Conservation (phyloP, 1,140 invertebrate species). For the Nasonia longicornis region DNA sequence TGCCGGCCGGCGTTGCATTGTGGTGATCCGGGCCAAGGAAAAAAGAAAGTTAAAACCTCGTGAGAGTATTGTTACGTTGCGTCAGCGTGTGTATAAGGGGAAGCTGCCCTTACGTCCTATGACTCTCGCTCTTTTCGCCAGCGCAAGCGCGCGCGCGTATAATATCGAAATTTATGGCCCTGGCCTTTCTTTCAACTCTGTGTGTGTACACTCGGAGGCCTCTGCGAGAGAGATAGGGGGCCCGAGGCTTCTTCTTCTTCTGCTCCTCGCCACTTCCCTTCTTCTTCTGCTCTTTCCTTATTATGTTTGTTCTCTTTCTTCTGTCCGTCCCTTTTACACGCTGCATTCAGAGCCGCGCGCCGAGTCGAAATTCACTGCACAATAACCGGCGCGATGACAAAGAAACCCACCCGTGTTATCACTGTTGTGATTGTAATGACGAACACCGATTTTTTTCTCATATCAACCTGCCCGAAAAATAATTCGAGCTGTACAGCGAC, state of each 20-base stretch:
- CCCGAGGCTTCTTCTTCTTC: not conserved
- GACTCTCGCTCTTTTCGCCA: slow-evolving; percentile 35
- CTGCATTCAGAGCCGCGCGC: not conserved
- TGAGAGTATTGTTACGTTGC: slow-evolving; percentile 48
- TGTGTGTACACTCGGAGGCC: not conserved
- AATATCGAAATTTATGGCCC: slow-evolving; percentile 48
- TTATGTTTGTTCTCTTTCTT: slow-evolving; percentile 42
- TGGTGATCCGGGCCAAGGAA: slow-evolving; percentile 35
- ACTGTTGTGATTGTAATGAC: slow-evolving; percentile 41
- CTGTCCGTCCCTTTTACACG: slow-evolving; percentile 16
- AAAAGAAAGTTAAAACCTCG: slow-evolving; percentile 47
- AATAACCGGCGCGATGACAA: not conserved
- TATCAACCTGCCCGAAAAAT: not conserved
- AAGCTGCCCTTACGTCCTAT: slow-evolving; percentile 4
- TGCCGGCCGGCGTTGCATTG: slow-evolving; percentile 32
- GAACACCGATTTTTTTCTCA: slow-evolving; percentile 4
- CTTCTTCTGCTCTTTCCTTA: slow-evolving; percentile 48
- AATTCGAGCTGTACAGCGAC: not conserved
- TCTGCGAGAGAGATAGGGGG: not conserved
- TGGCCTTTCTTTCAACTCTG: slow-evolving; percentile 25
- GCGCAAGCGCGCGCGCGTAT: slow-evolving; percentile 35
- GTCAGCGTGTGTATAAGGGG: slow-evolving; percentile 33
- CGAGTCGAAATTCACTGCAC: slow-evolving; percentile 36
- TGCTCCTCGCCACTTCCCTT: slow-evolving; percentile 13
- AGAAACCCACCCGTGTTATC: slow-evolving; percentile 34